Conservation (phyloP, 1,140 invertebrate genomes). For the Aphelenchoides besseyi region DNA sequence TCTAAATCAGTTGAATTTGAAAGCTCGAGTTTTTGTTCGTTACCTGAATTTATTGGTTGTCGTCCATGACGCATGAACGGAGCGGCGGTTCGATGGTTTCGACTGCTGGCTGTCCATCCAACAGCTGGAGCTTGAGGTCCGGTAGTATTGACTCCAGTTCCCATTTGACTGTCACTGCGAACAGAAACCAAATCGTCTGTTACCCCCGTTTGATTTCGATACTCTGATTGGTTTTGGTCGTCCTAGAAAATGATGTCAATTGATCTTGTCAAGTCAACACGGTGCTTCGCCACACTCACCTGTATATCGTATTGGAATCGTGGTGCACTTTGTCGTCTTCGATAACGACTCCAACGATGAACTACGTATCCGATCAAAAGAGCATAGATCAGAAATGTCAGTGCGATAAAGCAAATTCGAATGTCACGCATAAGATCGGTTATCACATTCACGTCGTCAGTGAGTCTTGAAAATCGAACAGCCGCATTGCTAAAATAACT, state of each 20-base stretch:
- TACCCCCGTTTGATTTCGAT: conserved; percentile 17
- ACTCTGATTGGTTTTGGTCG: background rate
- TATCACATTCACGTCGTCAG: conserved; percentile 6
- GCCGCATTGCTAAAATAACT: too few species aligned
- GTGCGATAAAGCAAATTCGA: conserved; percentile 19
- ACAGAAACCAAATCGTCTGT: conserved; percentile 49
- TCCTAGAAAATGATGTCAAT: too few species aligned
- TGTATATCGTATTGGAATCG: background rate
- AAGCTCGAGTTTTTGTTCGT: too few species aligned
- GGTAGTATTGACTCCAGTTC: background rate
- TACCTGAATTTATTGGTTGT: too few species aligned
- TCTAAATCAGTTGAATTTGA: too few species aligned
- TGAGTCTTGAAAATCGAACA: conserved; percentile 5
- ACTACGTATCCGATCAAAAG: background rate
- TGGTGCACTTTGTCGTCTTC: background rate
- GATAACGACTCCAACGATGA: background rate
- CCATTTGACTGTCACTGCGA: conserved; percentile 41
- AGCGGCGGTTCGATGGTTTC: conserved; percentile 1
- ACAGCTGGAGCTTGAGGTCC: background rate
- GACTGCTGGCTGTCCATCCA: background rate
- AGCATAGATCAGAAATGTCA: conserved; percentile 11
- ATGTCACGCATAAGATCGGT: background rate
- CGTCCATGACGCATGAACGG: conserved; percentile 15
- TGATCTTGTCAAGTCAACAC: too few species aligned
- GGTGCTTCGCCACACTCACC: too few species aligned